Base-by-base conservation (phyloP, 1,140 invertebrate species). In the Dreissena rostriformis region DNA sequence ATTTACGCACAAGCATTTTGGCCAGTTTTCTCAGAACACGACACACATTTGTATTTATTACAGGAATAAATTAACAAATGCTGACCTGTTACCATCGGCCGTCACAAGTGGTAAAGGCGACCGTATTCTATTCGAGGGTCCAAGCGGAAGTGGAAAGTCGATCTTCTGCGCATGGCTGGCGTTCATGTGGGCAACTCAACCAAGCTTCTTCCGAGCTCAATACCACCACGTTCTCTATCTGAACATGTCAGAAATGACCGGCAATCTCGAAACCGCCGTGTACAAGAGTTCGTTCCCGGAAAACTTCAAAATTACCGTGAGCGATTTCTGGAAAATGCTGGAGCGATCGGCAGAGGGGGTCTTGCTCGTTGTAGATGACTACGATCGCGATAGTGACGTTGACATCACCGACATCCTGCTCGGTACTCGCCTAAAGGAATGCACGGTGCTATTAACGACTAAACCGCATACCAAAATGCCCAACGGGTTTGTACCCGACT, bases 61-160 rank as follows among this genome's bases (percentile, higher is more conserved):
- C 85, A 91, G 90, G 29, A 71, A 85, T 22, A 88, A 82, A 61
- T 29, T 88, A 0, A 79, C 74, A 52, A 29, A 87, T 15, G 80
- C 74, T 67, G 88, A 88, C 22, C 57, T 91, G 49, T 77, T 90
- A 61, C 89, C 89, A 10, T 24, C 78, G 6, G 57, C 68, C 49
- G 61, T 22, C 19, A 61, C 82, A 14, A 72, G 73, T 24, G 88
- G 88, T 12, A 79, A 78, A 28, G 90, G 90, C 6, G 67, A 86
- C 22, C 70, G 88, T 53, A 82, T 91, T 14, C n/a, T 91, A 2
- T 39, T 91, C 14, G 89, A 90, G 70, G 91, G 91, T 1, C 39
- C 71, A 39, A 84, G 86, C 52, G 91, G 91, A 76, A 89, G 86
- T 80, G 91, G 91, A 61, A 91, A 91, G 73, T 86, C 90, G 7